Conservation (phyloP, 2,113 vertebrate genomes). For the Thunnus thynnus region DNA sequence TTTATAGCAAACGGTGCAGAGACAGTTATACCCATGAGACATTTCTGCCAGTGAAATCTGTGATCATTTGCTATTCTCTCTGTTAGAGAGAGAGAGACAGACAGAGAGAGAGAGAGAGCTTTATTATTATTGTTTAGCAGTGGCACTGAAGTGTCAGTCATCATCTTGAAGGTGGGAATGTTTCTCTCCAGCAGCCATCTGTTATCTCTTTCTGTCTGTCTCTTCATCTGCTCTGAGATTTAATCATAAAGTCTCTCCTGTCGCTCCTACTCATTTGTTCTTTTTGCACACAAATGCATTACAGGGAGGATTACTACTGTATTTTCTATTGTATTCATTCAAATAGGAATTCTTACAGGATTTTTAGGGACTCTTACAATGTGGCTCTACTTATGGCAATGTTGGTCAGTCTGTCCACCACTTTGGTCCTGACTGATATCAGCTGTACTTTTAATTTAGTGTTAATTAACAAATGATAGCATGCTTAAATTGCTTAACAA, state of each 20-base stretch:
- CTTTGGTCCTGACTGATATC: too few species aligned
- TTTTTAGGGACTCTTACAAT: too few species aligned
- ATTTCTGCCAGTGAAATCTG: conserved; percentile 9
- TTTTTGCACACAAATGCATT: not conserved
- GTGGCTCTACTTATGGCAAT: too few species aligned
- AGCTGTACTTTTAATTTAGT: too few species aligned
- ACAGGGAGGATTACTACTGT: too few species aligned
- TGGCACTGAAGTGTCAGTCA: conserved; percentile 28
- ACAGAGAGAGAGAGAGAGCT: too few species aligned
- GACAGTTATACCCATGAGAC: not conserved
- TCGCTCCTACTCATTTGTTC: conserved; percentile 13
- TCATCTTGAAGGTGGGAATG: conserved; percentile 17
- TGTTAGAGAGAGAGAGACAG: not conserved
- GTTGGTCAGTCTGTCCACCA: too few species aligned
- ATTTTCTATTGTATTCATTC: not conserved
- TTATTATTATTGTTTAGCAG: not conserved
- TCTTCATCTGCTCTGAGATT: conserved; percentile 11
- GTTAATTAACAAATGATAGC: too few species aligned
- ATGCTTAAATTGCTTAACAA: too few species aligned
- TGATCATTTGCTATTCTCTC: not conserved
- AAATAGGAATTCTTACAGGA: not conserved
- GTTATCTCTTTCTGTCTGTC: conserved; percentile 9
- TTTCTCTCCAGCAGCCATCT: conserved; percentile 43
- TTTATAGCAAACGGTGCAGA: not conserved
- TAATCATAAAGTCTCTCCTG: not conserved